Conservation (phyloP, 2,888 invertebrate genomes). For the Ectropis crepuscularia region DNA sequence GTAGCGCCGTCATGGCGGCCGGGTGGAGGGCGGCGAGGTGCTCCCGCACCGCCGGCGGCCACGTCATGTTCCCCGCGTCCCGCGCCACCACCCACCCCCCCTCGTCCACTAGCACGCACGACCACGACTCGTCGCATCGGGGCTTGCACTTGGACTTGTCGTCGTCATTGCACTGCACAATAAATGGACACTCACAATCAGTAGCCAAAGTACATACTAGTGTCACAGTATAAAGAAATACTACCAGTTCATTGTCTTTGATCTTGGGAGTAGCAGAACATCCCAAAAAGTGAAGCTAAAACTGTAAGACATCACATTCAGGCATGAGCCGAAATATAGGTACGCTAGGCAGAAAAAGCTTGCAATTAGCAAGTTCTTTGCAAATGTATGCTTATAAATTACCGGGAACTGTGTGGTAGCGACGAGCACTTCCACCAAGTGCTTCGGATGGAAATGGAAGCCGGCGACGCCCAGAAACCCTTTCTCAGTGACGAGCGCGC, state of each 20-base stretch:
- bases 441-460: conserved; percentile 72
- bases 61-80: conserved; percentile 49
- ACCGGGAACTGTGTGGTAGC: conserved; percentile 65
- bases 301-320: too few relatives aligned
- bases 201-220: too few relatives aligned
- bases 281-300: too few relatives aligned
- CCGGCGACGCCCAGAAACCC: conserved; percentile 74
- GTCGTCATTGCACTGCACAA: conserved; percentile 59
- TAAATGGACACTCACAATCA: neutral
- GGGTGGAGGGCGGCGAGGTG: conserved; percentile 69
- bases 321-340: too few relatives aligned
- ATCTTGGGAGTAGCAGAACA: too few relatives aligned
- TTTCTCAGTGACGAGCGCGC: conserved; percentile 58
- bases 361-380: neutral
- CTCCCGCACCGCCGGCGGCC: conserved; percentile 53
- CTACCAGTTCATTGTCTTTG: too few relatives aligned
- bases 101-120: conserved; percentile 74
- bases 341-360: too few relatives aligned
- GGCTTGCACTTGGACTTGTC: conserved; percentile 60
- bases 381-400: conserved; percentile 35
- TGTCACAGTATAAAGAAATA: too few relatives aligned
- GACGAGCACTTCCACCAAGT: conserved; percentile 66
- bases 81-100: conserved; percentile 72
- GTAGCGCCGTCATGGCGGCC: conserved; percentile 66
- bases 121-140: conserved; percentile 71